Evolutionary conservation across 2,888 invertebrate species (phyloP).

Genomic region (Meiosimyza platycephala): DNA sequence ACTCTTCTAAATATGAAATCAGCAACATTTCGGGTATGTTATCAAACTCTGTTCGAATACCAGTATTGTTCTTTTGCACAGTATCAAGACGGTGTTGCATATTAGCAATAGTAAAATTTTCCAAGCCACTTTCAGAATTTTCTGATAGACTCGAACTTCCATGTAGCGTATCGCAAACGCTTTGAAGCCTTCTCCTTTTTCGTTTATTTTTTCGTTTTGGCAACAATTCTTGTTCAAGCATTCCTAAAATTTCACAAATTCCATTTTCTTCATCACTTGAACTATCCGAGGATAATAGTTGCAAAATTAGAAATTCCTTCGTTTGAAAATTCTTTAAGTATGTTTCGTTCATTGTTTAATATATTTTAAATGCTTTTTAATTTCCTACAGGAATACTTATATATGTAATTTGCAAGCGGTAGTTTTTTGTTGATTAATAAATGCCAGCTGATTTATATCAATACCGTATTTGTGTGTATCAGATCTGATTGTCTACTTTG

Average conservation of each 20-base stretch:
- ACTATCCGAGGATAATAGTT: slow-evolving; percentile 12
- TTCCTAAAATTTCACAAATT: not conserved
- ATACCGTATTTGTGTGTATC: no score
- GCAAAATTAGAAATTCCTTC: no score
- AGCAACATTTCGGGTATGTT: slow-evolving; percentile 3
- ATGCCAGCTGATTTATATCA: no score
- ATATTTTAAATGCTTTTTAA: not conserved
- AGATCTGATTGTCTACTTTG: no score
- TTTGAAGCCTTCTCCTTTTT: not conserved
- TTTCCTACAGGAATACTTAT: no score
- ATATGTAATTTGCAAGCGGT: no score
- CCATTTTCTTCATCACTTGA: slow-evolving; percentile 19
- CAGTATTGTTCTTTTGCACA: not conserved
- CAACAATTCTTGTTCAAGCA: not conserved
- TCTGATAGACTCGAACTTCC: not conserved
- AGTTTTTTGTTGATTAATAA: no score
- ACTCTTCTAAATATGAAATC: slow-evolving; percentile 9
- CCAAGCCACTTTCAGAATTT: not conserved
- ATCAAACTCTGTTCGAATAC: not conserved
- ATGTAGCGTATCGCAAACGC: not conserved
- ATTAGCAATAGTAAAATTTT: not conserved
- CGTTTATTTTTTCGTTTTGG: not conserved
- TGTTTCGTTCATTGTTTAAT: not conserved
- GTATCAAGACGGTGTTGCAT: no score
- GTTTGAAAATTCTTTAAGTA: not conserved